A percentile compares a stretch with the other conserved stretches of the same genome.
Evolutionary conservation across 2,888 invertebrate genomes (phyloP).

Genomic region (Piscicola geometra): DNA sequence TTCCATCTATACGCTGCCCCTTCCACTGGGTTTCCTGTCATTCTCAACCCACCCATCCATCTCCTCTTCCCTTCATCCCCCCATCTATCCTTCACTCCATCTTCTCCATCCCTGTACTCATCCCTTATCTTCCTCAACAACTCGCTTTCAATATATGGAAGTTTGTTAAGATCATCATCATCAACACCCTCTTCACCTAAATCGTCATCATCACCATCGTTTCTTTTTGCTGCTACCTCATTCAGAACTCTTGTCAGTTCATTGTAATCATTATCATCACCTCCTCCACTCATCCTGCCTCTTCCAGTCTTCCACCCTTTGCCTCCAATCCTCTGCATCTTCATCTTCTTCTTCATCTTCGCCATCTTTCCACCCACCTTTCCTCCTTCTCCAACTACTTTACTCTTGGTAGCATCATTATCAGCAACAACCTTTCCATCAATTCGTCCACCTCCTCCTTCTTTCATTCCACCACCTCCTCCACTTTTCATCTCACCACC

Average conservation of each 20-base stretch:
- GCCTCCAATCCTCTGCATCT: neutral
- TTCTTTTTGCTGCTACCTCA: neutral
- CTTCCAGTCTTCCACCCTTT: neutral
- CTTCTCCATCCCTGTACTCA: neutral
- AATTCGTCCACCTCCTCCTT: neutral
- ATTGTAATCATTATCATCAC: neutral
- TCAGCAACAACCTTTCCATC: neutral
- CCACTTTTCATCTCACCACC: neutral
- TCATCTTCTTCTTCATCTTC: conserved; percentile 7
- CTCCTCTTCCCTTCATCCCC: neutral
- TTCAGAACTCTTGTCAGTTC: neutral
- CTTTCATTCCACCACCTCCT: neutral
- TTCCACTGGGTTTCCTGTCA: too few species aligned
- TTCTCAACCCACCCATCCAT: neutral
- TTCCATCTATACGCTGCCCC: too few species aligned
- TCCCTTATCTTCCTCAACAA: neutral
- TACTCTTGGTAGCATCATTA: neutral
- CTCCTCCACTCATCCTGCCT: neutral
- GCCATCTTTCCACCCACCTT: neutral
- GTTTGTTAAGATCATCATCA: neutral
- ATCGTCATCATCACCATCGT: neutral
- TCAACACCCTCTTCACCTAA: neutral
- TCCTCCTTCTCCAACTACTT: neutral
- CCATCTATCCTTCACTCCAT: neutral
- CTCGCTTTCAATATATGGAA: neutral